These are phyloP conservation scores for Melolontha melolontha DNA, from an alignment of 2,888 invertebrate species.

Conservation along the genomic window DNA sequence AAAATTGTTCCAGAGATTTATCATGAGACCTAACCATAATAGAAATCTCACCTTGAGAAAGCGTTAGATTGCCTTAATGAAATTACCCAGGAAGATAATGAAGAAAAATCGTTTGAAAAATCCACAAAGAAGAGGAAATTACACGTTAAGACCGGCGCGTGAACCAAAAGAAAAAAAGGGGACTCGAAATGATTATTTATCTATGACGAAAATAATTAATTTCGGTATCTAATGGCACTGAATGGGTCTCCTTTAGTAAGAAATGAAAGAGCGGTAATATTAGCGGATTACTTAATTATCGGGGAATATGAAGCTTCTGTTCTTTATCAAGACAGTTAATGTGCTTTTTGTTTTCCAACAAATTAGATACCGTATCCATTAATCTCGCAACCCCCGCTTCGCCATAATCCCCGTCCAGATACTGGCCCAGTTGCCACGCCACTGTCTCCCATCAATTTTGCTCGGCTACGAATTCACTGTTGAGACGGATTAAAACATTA, in stretches of 20 bases:
- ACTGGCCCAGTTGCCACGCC: constrained; percentile 10
- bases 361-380: constrained; percentile 37
- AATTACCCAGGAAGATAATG: not conserved
- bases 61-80: too few species aligned
- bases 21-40: too few species aligned
- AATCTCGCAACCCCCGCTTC: constrained; percentile 8
- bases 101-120: not conserved
- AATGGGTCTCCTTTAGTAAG: not conserved
- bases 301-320: constrained; percentile 18
- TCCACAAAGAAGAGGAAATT: constrained; percentile 2
- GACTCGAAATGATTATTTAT: constrained; percentile 8
- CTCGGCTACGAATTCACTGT: constrained; percentile 1
- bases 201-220: constrained; percentile 21
- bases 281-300: constrained; percentile 16
- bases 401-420: not conserved
- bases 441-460: constrained; percentile 7
- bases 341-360: constrained; percentile 34
- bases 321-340: constrained; percentile 12
- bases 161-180: not conserved
- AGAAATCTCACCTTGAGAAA: too few species aligned
- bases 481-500: constrained; percentile 23
- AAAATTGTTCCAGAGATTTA: too few species aligned
- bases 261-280: not conserved
- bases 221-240: not conserved
- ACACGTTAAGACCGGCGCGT: not conserved